Evolutionary conservation across 2,797 vertebrate genomes (phyloP), one percentile per base, ranked within the genome.

Genomic region (Sebastiscus tertius): DNA sequence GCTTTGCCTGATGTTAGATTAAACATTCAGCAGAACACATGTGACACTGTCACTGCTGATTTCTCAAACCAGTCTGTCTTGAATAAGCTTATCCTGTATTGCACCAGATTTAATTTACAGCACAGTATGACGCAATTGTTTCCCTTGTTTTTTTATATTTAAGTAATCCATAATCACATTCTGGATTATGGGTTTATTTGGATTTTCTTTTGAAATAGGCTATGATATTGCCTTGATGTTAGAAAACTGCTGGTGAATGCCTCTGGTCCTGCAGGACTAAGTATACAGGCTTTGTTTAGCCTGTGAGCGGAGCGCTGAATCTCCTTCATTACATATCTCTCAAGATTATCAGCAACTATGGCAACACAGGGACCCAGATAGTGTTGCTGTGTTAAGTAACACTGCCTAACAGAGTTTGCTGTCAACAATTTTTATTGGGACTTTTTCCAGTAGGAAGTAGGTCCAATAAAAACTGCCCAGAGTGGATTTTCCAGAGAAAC

Each of bases 271-370:
- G 13, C 6, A 66, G 22, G 54, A 46, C 26, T 33, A 22, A 65
- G 70, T 22, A 61, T 46, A 24, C 36, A 58, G 52, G 34, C 26
- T 58, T 56, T 75, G 62, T 75, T 75, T 75, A 75, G 72, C 24
- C 62, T 58, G 33, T 29, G 52, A 66, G 61, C 31, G 0, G 22
- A 39, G n/a, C 12, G 42, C 70, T 52, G 22, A 63, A 58, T 24
- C 20, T 58, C 55, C 22, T 24, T 66, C 34, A 46, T n/a, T 34
- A 34, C 42, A 27, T 69, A 61, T 54, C 75, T 34, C n/a, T 33
- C 13, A 29, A 69, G 58, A 77, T 69, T 54, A 61, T 69, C 65
- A 54, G 42, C 65, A 31, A 16, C 49, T 24, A 26, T 34, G 39
- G 54, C 27, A 24, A 39, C 5, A 34, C 24, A 31, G 26, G 27